Percentiles rank a stretch among this genome's conserved stretches.
phyloP scores from a whole-genome alignment of 2,888 invertebrate genomes.

The Diarsia brunnea region DNA sequence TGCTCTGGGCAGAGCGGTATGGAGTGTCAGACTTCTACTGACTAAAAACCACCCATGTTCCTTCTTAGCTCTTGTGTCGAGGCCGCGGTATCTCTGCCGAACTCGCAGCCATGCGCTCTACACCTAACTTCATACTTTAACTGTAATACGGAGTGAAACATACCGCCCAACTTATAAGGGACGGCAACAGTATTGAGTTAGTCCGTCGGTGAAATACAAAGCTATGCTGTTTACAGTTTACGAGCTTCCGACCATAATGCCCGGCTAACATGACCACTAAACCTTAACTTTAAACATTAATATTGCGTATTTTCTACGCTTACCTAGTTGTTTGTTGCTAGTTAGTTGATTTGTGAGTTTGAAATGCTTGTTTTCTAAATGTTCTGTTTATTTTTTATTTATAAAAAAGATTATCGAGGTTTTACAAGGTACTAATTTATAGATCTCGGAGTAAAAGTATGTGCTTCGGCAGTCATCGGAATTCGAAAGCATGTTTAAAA shows the following conservation, averaged over 20 bases:
- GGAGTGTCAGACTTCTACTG: too few species aligned
- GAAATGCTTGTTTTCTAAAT: background rate
- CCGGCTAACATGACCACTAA: slow-evolving; percentile 27
- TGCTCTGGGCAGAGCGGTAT: too few species aligned
- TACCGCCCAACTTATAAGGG: slow-evolving; percentile 40
- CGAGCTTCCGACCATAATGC: slow-evolving; percentile 42
- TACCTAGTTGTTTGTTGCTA: slow-evolving; percentile 8
- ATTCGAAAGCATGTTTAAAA: too few species aligned
- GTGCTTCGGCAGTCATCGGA: background rate
- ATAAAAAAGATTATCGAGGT: background rate
- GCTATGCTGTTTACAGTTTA: slow-evolving; percentile 58
- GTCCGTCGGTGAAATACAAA: slow-evolving; percentile 54
- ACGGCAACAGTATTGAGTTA: slow-evolving; percentile 49
- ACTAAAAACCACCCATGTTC: too few species aligned
- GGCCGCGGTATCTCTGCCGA: too few species aligned
- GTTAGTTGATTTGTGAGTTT: slow-evolving; percentile 10
- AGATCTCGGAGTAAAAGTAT: background rate
- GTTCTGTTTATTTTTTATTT: background rate
- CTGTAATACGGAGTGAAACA: slow-evolving; percentile 2
- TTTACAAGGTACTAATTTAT: background rate
- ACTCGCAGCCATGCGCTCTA: slow-evolving; percentile 13
- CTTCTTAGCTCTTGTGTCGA: too few species aligned
- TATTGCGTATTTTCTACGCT: slow-evolving; percentile 32
- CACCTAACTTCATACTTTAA: slow-evolving; percentile 31
- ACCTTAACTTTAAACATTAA: slow-evolving; percentile 47